Evolutionary conservation across 2,888 invertebrate genomes (phyloP), one percentile per base, ranked within the genome.

Genomic region (Spilarctia lutea): DNA sequence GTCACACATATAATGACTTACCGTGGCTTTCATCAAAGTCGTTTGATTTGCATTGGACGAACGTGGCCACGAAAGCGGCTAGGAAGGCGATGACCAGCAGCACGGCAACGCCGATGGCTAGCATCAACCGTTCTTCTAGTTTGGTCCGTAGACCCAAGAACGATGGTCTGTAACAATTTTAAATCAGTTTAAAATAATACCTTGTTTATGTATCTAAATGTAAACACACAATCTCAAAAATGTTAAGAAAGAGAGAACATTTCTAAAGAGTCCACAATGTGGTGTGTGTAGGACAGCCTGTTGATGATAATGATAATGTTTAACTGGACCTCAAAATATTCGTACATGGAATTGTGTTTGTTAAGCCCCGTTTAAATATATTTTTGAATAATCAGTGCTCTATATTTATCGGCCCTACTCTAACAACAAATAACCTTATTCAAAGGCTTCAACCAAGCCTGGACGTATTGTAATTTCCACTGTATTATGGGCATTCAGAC

Each of bases 141-240:
- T 87, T 86, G 35, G 94, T 93, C 76, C 95, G 87, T 80, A 93
- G 91, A 71, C 89, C 91, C 95, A 95, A 95, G 83, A 91, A 95
- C 48, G 94, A 90, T 67, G 93, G 92, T 83, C 95, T 95, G 88
- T 1, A 81, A 87, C 70, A 76, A 75, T 39, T 63, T 63, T 63
- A 30, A 63, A 65, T 39, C 65, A 24, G 10, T 35, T 39, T 11
- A 63, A 16, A 56, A n/a, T 3, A 35, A 65, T 52, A 24, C 8
- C 10, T 24, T 8, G 8, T 45, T 16, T 33, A 33, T 18, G 7
- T 33, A 35, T 6, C 20, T 30, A 16, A 13, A 65, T 3, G 8
- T 10, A 20, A 65, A 24, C 18, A n/a, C 60, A 65, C 16, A 16
- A 2, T 35, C 45, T 45, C 45, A 16, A 45, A 45, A 45, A 11